Evolutionary conservation across 2,888 invertebrate species (phyloP), one percentile per base, ranked within the genome.

Genomic region (Melinopterus prodromus): DNA sequence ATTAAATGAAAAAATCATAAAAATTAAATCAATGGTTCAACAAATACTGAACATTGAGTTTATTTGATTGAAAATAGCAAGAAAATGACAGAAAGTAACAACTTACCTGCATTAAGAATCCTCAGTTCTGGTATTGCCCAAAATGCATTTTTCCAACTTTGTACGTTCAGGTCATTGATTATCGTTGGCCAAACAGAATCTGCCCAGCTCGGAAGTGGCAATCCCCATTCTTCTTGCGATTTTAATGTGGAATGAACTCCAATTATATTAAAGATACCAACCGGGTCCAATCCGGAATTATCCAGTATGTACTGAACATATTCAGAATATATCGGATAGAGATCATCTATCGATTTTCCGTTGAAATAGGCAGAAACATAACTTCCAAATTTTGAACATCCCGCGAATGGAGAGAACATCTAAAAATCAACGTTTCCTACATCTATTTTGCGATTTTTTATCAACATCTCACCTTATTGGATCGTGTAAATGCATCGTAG

Each of bases 231-330:
- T 6, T 16, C 16, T 26, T 74, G 5, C 14, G 74, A 74, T 74
- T 74, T 74, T 14, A 74, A 26, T n/a, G 74, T 74, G n/a, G 74
- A 74, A 74, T 26, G 26, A n/a, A 74, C 26, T 14, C 74, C 74
- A 3, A 74, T 14, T 6, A 36, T 74, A 36, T 35, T 36, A 3
- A 35, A 36, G 35, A n/a, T n/a, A n/a, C n/a, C n/a, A n/a, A n/a
- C n/a, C n/a, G n/a, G n/a, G n/a, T n/a, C n/a, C n/a, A 26, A 36
- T 6, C 74, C 74, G 2, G 74, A 26, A 16, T 74, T 16, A 6
- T 3, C 14, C 6, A 26, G 6, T 26, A 74, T 74, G 35, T 74
- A 74, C 26, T 74, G 38, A 38, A 38, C 38, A 38, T 38, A 38
- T 38, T 38, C 38, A 38, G 38, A 38, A 38, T 38, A 38, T 9